Conservation (phyloP, 2,113 vertebrate species). For the Menidia beryllina region DNA sequence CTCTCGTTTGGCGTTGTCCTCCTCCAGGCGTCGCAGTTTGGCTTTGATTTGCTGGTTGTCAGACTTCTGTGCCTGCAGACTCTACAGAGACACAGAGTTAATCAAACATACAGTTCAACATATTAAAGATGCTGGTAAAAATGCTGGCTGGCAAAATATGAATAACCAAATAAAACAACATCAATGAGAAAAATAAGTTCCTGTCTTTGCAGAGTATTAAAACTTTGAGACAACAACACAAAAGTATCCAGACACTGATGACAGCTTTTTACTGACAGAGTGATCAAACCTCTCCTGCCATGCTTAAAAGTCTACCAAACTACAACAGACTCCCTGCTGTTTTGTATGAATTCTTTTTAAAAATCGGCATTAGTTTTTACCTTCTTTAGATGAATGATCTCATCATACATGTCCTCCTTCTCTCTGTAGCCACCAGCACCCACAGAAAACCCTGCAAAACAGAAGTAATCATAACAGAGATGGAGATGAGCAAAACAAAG, state of each 20-base stretch:
- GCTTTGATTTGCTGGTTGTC: slow-evolving; percentile 88
- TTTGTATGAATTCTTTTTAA: no score
- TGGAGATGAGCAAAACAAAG: background rate
- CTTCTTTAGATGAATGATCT: slow-evolving; percentile 95
- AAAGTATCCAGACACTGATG: background rate
- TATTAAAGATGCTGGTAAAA: no score
- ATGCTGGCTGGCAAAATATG: no score
- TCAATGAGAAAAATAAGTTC: no score
- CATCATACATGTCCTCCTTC: slow-evolving; percentile 95
- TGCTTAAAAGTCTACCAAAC: background rate
- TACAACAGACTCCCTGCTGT: background rate
- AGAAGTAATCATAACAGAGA: background rate
- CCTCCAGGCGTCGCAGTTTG: slow-evolving; percentile 89
- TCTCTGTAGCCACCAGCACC: slow-evolving; percentile 85
- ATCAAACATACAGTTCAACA: background rate
- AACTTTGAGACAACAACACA: slow-evolving; percentile 1
- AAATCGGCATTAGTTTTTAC: slow-evolving; percentile 66
- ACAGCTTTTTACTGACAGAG: background rate
- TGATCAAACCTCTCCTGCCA: background rate
- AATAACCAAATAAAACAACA: no score
- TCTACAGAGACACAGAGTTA: slow-evolving; percentile 73
- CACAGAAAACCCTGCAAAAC: slow-evolving; percentile 54
- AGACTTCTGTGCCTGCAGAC: slow-evolving; percentile 86
- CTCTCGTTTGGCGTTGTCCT: slow-evolving; percentile 89
- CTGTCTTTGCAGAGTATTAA: background rate